phyloP scores from a whole-genome alignment of 2,888 invertebrate species.

The Xylocampa areola region DNA sequence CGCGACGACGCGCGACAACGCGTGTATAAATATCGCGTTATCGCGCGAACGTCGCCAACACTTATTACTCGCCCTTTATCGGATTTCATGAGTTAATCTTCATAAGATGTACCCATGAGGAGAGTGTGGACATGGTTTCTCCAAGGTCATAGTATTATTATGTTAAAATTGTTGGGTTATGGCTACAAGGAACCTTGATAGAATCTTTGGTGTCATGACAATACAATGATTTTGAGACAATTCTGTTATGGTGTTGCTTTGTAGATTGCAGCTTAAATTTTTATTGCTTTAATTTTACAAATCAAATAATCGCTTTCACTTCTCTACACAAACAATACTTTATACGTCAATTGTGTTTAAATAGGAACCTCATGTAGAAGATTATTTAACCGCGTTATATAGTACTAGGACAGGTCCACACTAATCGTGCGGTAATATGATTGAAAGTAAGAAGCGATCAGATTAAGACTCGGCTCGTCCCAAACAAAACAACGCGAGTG shows the following conservation, averaged over 20 bases:
- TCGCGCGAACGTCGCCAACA: conserved; percentile 65
- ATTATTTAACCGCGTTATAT: neutral
- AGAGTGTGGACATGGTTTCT: conserved; percentile 42
- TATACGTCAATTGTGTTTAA: neutral
- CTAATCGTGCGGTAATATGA: conserved; percentile 59
- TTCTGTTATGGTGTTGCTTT: too few species aligned
- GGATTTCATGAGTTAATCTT: conserved; percentile 77
- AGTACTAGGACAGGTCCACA: conserved; percentile 28
- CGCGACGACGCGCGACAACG: conserved; percentile 47
- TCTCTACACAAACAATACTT: neutral
- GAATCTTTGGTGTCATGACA: too few species aligned
- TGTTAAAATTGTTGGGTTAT: too few species aligned
- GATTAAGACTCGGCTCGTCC: conserved; percentile 62
- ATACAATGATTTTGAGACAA: neutral
- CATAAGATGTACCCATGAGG: conserved; percentile 35
- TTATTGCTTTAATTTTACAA: too few species aligned
- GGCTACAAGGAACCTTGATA: too few species aligned
- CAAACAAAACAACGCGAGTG: conserved; percentile 46
- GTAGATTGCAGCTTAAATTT: too few species aligned
- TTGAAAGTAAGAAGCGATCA: conserved; percentile 77
- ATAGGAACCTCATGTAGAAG: neutral
- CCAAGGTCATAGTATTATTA: neutral
- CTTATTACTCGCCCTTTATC: conserved; percentile 76
- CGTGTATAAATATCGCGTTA: conserved; percentile 72
- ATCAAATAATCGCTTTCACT: too few species aligned